Percentiles rank a stretch among this genome's conserved stretches.
These are phyloP conservation scores for Cinclus mexicanus DNA, from an alignment of 2,113 vertebrate genomes.

Conservation along the genomic window DNA sequence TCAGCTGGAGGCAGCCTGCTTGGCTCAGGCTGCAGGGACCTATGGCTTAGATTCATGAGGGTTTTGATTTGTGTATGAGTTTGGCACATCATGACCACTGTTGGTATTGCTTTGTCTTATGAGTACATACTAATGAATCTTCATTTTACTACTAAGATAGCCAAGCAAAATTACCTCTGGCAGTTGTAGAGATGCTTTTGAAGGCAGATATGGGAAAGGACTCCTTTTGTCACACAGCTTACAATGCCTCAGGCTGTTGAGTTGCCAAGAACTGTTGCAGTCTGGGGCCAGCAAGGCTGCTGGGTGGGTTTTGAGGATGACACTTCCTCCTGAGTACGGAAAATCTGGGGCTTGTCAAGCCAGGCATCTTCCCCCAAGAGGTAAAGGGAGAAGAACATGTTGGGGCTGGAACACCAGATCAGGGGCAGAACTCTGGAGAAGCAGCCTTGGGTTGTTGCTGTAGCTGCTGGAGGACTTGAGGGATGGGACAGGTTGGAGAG, in stretches of 20 bases:
- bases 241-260: background rate
- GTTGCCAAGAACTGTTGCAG: background rate
- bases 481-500: background rate
- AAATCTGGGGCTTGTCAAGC: background rate
- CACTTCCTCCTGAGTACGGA: fast-evolving
- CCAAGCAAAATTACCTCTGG: background rate
- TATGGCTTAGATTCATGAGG: background rate
- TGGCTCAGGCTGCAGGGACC: background rate
- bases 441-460: background rate
- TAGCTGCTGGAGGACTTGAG: background rate
- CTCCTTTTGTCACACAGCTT: background rate
- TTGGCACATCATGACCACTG: background rate
- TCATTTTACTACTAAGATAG: background rate
- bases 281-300: background rate
- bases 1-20: background rate
- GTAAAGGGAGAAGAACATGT: background rate
- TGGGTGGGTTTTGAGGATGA: background rate
- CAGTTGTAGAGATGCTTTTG: background rate
- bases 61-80: background rate
- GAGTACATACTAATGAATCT: background rate
- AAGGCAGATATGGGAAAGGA: background rate
- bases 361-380: fast-evolving
- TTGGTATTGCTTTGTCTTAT: background rate
- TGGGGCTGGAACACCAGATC: background rate
- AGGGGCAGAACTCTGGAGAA: background rate